These are phyloP conservation scores for Meta bourneti DNA, from an alignment of 2,888 invertebrate species.

Conservation along the genomic window DNA sequence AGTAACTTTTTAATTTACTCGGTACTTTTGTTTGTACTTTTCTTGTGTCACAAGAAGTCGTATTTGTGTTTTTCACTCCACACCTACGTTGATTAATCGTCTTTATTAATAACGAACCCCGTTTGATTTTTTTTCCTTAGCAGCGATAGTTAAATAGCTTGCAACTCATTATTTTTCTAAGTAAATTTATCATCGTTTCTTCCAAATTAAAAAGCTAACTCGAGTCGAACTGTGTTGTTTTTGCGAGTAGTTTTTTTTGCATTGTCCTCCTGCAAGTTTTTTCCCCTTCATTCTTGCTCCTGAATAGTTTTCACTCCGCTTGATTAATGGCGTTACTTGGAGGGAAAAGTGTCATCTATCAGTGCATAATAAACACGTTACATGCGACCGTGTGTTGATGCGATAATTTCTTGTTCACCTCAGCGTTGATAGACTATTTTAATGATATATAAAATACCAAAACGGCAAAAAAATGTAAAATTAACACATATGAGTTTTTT, in stretches of 20 bases:
- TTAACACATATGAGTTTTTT: neutral
- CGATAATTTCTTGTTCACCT: neutral
- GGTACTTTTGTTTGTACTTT: neutral
- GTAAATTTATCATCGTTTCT: slow-evolving; percentile 27
- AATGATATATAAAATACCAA: neutral
- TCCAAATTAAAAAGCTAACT: slow-evolving; percentile 23
- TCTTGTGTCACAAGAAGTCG: neutral
- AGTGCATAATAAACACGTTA: slow-evolving; percentile 17
- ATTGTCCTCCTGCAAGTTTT: slow-evolving; percentile 12
- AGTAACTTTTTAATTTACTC: neutral
- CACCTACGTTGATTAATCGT: neutral
- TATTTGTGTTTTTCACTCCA: neutral
- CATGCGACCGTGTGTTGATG: neutral
- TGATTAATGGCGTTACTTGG: slow-evolving; percentile 35
- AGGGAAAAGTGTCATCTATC: neutral
- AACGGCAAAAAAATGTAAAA: neutral
- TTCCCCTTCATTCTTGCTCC: neutral
- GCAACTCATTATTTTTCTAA: slow-evolving; percentile 17
- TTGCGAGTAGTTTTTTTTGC: neutral
- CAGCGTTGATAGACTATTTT: neutral
- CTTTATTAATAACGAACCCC: neutral
- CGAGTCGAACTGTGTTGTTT: slow-evolving; percentile 11
- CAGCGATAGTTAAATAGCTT: neutral
- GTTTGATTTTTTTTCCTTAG: neutral
- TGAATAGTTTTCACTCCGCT: slow-evolving; percentile 18